Evolutionary conservation across 1,140 invertebrate species (phyloP).

Genomic region (Anastrepha ludens): DNA sequence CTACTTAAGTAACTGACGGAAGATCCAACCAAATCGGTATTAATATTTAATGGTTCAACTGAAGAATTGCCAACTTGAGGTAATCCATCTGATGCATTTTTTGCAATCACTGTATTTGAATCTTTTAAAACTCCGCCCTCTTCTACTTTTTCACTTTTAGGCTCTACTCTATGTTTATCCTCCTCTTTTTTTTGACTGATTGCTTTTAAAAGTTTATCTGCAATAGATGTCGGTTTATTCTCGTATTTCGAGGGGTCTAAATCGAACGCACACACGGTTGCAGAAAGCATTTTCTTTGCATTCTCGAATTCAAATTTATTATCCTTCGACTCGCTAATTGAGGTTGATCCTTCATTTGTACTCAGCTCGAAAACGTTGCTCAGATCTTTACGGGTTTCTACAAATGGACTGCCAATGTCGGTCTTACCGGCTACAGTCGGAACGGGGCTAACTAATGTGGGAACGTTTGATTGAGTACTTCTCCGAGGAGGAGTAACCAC

Average conservation of each 20-base stretch:
- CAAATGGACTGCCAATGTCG: constrained; percentile 74
- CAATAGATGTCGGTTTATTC: constrained; percentile 76
- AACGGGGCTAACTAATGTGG: constrained; percentile 55
- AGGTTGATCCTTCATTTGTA: constrained; percentile 67
- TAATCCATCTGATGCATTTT: background rate
- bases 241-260: constrained; percentile 69
- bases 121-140: background rate
- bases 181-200: constrained; percentile 75
- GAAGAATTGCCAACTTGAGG: background rate
- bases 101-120: background rate
- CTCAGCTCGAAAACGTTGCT: constrained; percentile 71
- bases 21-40: constrained; percentile 28
- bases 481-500: constrained; percentile 12
- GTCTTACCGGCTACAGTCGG: constrained; percentile 1
- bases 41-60: constrained; percentile 55
- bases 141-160: constrained; percentile 60
- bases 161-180: constrained; percentile 68
- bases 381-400: constrained; percentile 70
- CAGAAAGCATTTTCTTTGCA: constrained; percentile 68
- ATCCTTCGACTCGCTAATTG: constrained; percentile 73
- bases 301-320: constrained; percentile 77
- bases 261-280: constrained; percentile 65
- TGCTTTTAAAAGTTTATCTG: constrained; percentile 78
- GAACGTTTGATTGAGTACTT: background rate
- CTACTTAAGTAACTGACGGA: background rate